Evolutionary conservation across 2,797 vertebrate species (phyloP), one percentile per base, ranked within the genome.

Genomic region (Nyctalus aviator): DNA sequence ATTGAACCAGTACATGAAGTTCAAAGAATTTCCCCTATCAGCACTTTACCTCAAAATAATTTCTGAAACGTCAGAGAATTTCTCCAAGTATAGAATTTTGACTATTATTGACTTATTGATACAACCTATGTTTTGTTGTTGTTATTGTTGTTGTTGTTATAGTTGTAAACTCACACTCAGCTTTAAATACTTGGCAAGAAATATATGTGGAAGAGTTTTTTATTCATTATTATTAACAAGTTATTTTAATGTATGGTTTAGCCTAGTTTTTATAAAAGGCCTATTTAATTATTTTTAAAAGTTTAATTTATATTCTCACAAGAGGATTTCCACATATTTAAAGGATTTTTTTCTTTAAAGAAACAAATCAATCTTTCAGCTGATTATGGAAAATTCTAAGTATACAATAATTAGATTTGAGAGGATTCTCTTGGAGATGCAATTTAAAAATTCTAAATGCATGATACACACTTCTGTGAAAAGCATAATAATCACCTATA

Each of bases 341-440:
- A 92, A 96, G 88, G 69, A 73, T 90, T 94, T 93, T 96, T 96
- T 84, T 83, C 78, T 88, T 88, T 90, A 69, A 96, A 96, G 7
- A 90, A 97, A 96, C 71, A 94, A 96, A 94, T 88, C 97, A 93
- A 73, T 91, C 69, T 96, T 91, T 93, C 92, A 86, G 62, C 85
- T 97, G 94, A 97, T 96, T 95, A 86, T 92, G 66, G 87, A 84
- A 96, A 93, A 94, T 94, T 94, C 90, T 87, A 92, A 96, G 95
- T 94, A 97, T 97, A 96, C 32, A 96, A 97, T 96, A 97, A 97
- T 96, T 97, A 96, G 94, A 96, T 97, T 95, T 97, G 93, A 97
- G 97, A 96, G 94, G 95, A 96, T 95, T 97, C 96, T 97, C 95
- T 96, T 93, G 53, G 95, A 97, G 96, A 86, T 46, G 90, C 94